These are phyloP conservation scores for Lethenteron camtschaticum DNA, from an alignment of 2,113 vertebrate genomes.

Conservation along the genomic window DNA sequence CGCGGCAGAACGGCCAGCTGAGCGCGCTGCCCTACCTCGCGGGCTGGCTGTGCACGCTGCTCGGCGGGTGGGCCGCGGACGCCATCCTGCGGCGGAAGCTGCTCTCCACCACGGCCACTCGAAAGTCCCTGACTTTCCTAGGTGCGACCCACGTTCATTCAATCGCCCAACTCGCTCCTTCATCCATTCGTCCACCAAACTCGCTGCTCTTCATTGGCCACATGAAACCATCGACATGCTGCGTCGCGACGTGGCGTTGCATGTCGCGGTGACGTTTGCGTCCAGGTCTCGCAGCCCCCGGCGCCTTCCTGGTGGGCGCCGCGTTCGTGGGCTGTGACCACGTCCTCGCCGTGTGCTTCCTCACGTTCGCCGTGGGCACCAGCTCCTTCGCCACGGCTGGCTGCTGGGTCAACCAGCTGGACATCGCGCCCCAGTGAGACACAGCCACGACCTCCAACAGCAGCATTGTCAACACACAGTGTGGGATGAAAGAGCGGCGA, in stretches of 20 bases:
- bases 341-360: constrained; percentile 44
- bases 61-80: constrained; percentile 57
- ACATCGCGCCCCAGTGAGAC: constrained; percentile 96
- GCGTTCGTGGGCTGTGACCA: constrained; percentile 67
- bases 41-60: neutral
- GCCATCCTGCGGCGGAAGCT: constrained; percentile 40
- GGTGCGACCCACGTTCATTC: constrained; percentile 25
- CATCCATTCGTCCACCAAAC: too few species aligned
- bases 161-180: too few species aligned
- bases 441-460: too few species aligned
- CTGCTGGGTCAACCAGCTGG: constrained; percentile 84
- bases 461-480: too few species aligned
- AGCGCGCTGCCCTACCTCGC: neutral
- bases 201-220: too few species aligned
- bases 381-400: constrained; percentile 64
- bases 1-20: neutral
- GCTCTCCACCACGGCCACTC: constrained; percentile 40
- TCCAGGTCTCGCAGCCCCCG: constrained; percentile 73
- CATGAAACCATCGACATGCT: too few species aligned
- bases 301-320: constrained; percentile 53
- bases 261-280: neutral
- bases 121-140: constrained; percentile 47
- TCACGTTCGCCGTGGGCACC: constrained; percentile 61
- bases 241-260: too few species aligned
- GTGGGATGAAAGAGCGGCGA: too few species aligned